Conservation (phyloP, 2,797 vertebrate genomes). For the Ispidina picta region DNA sequence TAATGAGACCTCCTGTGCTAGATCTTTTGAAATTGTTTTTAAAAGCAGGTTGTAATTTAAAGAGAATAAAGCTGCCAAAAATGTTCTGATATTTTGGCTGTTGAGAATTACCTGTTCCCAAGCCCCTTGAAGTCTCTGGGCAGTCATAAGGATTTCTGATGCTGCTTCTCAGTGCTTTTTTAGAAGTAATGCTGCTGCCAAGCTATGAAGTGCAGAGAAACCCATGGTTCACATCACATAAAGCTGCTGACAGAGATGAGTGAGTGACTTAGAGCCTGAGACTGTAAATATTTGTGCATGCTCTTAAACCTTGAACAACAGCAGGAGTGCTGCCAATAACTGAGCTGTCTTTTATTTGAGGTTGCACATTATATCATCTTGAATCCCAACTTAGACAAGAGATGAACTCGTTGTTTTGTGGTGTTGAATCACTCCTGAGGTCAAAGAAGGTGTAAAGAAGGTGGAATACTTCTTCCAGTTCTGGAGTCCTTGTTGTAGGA, state of each 20-base stretch:
- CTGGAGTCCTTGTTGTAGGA: no score
- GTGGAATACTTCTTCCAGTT: no score
- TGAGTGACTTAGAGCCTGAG: not conserved
- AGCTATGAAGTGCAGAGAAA: not conserved
- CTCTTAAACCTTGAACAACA: not conserved
- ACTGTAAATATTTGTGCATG: not conserved
- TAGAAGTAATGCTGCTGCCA: not conserved
- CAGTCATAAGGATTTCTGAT: not conserved
- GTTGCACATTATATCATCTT: not conserved
- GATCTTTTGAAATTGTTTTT: slow-evolving; percentile 20
- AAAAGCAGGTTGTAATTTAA: slow-evolving; percentile 22
- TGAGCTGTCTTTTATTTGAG: not conserved
- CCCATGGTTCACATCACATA: not conserved
- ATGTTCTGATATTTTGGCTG: not conserved
- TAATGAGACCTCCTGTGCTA: not conserved
- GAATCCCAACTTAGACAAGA: not conserved
- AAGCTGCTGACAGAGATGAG: not conserved
- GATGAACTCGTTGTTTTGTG: not conserved
- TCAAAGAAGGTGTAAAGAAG: not conserved
- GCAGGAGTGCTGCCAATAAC: not conserved
- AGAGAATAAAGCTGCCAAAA: slow-evolving; percentile 8
- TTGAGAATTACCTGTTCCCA: not conserved
- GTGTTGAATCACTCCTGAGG: not conserved
- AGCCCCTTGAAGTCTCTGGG: not conserved
- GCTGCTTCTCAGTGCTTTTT: not conserved